These are phyloP conservation scores for Tenodera sinensis DNA, from an alignment of 2,888 invertebrate species.

Conservation along the genomic window DNA sequence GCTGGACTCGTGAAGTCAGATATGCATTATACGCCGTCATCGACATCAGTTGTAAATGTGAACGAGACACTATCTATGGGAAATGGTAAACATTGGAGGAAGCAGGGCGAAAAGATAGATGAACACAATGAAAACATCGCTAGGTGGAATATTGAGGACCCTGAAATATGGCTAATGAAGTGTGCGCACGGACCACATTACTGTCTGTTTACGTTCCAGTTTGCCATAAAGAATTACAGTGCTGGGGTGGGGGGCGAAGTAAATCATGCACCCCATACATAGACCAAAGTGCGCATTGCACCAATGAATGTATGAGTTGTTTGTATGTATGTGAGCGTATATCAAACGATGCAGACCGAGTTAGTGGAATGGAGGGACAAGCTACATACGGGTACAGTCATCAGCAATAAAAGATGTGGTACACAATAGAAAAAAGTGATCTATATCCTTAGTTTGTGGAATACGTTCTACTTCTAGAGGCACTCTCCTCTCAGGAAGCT, in stretches of 20 bases:
- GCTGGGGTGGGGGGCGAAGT: not conserved
- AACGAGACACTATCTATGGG: not conserved
- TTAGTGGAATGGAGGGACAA: not conserved
- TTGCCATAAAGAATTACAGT: slow-evolving; percentile 11
- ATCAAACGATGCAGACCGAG: not conserved
- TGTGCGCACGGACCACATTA: slow-evolving; percentile 6
- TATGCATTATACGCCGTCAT: not conserved
- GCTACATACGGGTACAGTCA: not conserved
- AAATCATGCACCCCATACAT: slow-evolving; percentile 1
- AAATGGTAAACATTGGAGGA: not conserved
- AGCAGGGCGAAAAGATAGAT: slow-evolving; percentile 1
- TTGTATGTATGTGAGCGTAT: not conserved
- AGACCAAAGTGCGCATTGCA: slow-evolving; percentile 1
- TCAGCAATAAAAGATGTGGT: not conserved
- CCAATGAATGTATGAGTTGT: not conserved
- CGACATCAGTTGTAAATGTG: not conserved
- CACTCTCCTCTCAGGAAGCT: not conserved
- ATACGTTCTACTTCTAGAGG: not conserved
- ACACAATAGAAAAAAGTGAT: not conserved
- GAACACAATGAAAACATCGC: slow-evolving; percentile 14
- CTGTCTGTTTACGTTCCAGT: slow-evolving; percentile 11
- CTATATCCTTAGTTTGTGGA: not conserved
- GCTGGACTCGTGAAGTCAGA: not conserved
- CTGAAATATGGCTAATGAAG: slow-evolving; percentile 17
- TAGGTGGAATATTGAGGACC: slow-evolving; percentile 13